A percentile compares a stretch with the other conserved stretches of the same genome.
These are phyloP conservation scores for Cydia fagiglandana DNA, from an alignment of 1,140 invertebrate genomes.

Conservation along the genomic window DNA sequence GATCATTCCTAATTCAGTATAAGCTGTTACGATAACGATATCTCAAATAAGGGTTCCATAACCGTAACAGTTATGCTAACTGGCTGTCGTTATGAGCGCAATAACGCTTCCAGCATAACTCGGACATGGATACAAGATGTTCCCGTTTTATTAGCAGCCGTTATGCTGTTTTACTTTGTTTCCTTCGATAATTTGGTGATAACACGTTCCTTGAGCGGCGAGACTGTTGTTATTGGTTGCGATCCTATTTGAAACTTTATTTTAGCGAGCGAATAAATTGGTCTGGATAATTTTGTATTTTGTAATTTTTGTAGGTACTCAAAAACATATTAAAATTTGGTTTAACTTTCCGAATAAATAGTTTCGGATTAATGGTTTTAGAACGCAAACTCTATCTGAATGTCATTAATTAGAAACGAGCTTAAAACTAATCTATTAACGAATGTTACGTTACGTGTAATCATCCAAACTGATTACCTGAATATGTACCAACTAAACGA, in stretches of 20 bases:
- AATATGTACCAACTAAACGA: too few species aligned
- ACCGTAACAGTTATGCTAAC: constrained; percentile 29
- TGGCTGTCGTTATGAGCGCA: constrained; percentile 26
- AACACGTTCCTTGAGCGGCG: neutral
- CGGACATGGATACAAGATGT: constrained; percentile 31
- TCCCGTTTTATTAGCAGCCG: constrained; percentile 21
- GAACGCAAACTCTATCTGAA: neutral
- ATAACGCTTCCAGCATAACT: constrained; percentile 23
- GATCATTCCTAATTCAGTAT: constrained; percentile 34
- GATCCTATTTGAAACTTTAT: neutral
- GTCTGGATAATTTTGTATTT: neutral
- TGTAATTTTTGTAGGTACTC: neutral
- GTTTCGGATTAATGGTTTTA: neutral
- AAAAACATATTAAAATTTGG: neutral
- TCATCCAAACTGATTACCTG: too few species aligned
- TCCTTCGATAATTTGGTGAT: constrained; percentile 16
- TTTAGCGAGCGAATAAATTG: neutral
- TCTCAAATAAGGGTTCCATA: constrained; percentile 31
- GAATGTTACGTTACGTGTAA: neutral
- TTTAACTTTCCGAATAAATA: neutral
- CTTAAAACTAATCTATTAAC: neutral
- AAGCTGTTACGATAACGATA: constrained; percentile 54
- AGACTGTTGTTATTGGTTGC: neutral
- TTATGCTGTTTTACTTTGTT: constrained; percentile 13
- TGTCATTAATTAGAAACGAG: neutral